phyloP scores from a whole-genome alignment of 1,140 invertebrate species.

The Ylistrum balloti region DNA sequence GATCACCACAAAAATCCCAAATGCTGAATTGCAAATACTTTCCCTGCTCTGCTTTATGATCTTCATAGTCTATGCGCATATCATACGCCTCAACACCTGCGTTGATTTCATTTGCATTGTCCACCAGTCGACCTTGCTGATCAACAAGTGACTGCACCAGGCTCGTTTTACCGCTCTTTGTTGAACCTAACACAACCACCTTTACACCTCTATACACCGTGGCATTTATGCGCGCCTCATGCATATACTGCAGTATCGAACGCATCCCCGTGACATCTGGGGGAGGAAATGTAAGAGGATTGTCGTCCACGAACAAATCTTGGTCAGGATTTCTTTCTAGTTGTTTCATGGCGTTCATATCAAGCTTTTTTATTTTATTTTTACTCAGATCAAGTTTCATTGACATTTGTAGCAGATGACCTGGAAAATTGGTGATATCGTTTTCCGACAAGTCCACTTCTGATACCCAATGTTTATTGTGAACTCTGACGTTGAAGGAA shows the following conservation, averaged over 20 bases:
- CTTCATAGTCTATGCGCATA: slow-evolving; percentile 72
- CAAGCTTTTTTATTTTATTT: slow-evolving; percentile 77
- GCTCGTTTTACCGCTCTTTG: slow-evolving; percentile 78
- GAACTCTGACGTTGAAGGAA: slow-evolving; percentile 74
- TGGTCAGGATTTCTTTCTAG: slow-evolving; percentile 69
- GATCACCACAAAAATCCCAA: slow-evolving; percentile 79
- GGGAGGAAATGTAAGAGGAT: slow-evolving; percentile 78
- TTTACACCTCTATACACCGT: slow-evolving; percentile 77
- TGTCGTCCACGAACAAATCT: slow-evolving; percentile 73
- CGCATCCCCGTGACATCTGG: slow-evolving; percentile 75
- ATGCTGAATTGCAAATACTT: slow-evolving; percentile 73
- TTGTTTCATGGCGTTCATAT: slow-evolving; percentile 73
- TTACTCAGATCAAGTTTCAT: slow-evolving; percentile 74
- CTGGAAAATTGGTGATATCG: slow-evolving; percentile 76
- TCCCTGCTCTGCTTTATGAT: slow-evolving; percentile 63
- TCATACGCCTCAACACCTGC: slow-evolving; percentile 76
- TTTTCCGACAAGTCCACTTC: slow-evolving; percentile 79
- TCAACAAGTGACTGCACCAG: slow-evolving; percentile 78
- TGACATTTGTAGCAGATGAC: slow-evolving; percentile 74
- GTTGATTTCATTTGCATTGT: slow-evolving; percentile 70
- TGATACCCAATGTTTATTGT: slow-evolving; percentile 70
- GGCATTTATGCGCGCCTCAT: slow-evolving; percentile 73
- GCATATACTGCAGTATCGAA: slow-evolving; percentile 77
- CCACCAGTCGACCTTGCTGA: slow-evolving; percentile 74
- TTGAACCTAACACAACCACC: slow-evolving; percentile 76